Base-by-base conservation (phyloP, 2,888 invertebrate species). In the Criorhina ranunculi region DNA sequence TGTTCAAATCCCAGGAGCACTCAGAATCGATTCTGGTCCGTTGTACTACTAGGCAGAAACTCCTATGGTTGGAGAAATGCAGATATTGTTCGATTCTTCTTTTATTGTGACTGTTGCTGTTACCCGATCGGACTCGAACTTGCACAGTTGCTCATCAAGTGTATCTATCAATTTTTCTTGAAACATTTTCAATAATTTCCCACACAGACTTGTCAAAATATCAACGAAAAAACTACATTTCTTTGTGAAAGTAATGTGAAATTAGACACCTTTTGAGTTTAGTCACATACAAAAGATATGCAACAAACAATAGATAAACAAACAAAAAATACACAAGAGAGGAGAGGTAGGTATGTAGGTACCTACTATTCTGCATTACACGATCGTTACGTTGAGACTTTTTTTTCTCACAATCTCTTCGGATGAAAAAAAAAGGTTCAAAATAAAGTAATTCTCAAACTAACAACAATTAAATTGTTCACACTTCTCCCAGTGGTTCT, bases 401-500 rank as follows among this genome's bases (percentile, higher is more conserved):
- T 46, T 46, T 33, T 70, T 82, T 80, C 64, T 72, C 82, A 72
- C 78, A 77, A 12, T 29, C 42, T 31, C 67, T n/a, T 51, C 42
- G 12, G 11, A 9, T 1, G n/a, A 44, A 17, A 64, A 60, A 15
- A 60, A 19, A 69, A 62, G 76, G 66, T 33, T 49, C 19, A 40
- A 73, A 73, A 78, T 57, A 59, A 78, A 62, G 69, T 75, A 31
- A 83, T 73, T 83, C 73, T 55, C 55, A 67, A 77, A 60, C 62
- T 60, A 57, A 73, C 51, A 72, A 77, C 66, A 72, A 77, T 77
- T 77, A 72, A 67, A 83, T 62, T 83, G 78, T 78, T 83, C 78
- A 83, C 83, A 83, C 83, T 66, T 59, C 60, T 67, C n/a, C 19
- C 37, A 29, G 49, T 17, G 55, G 60, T 78, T 78, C 78, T 62